phyloP scores from a whole-genome alignment of 2,888 invertebrate genomes.

The Drymonia ruficornis region DNA sequence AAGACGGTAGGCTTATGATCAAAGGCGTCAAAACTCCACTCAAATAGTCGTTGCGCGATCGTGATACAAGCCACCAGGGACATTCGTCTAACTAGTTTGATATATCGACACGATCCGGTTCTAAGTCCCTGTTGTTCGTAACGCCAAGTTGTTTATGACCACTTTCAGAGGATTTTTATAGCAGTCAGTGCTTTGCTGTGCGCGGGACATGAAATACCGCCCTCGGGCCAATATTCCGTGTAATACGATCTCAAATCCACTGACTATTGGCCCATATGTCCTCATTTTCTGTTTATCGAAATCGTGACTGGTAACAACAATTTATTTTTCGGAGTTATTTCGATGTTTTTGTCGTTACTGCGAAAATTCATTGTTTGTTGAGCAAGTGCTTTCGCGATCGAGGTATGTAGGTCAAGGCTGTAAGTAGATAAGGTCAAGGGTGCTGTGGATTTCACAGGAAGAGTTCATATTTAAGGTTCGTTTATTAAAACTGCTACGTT shows the following conservation, averaged over 20 bases:
- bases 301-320: constrained; percentile 69
- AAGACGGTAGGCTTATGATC: constrained; percentile 6
- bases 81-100: constrained; percentile 27
- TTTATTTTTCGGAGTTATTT: constrained; percentile 31
- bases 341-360: constrained; percentile 42
- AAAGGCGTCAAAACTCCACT: constrained; percentile 3
- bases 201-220: constrained; percentile 58
- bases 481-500: not conserved
- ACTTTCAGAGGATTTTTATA: constrained; percentile 57
- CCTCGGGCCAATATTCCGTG: constrained; percentile 46
- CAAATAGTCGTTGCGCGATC: constrained; percentile 8
- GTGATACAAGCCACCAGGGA: constrained; percentile 12
- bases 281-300: constrained; percentile 68
- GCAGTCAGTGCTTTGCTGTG: constrained; percentile 47
- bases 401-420: not conserved
- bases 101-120: constrained; percentile 31
- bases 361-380: not conserved
- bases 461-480: not conserved
- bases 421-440: not conserved
- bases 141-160: constrained; percentile 49
- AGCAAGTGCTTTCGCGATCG: not conserved
- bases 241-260: constrained; percentile 55
- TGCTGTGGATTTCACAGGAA: not conserved
- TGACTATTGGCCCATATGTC: constrained; percentile 52
- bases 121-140: constrained; percentile 32